phyloP scores from a whole-genome alignment of 2,888 invertebrate genomes.

The Hesperia comma region DNA sequence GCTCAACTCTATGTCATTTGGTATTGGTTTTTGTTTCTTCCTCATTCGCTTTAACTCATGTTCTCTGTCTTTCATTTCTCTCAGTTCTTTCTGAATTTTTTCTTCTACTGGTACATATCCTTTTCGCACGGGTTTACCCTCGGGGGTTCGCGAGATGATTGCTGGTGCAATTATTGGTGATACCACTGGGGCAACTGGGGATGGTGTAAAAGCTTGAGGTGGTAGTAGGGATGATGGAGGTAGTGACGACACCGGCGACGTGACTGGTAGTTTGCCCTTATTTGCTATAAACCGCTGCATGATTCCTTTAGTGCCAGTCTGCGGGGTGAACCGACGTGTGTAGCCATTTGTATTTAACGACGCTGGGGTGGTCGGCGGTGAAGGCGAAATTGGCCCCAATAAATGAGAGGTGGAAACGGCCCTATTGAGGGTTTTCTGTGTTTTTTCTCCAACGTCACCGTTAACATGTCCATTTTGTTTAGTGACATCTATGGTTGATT shows the following conservation, averaged over 20 bases:
- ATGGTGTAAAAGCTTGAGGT: constrained; percentile 60
- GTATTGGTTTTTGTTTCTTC: constrained; percentile 84
- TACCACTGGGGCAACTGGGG: constrained; percentile 68
- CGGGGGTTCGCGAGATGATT: constrained; percentile 81
- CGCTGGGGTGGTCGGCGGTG: constrained; percentile 65
- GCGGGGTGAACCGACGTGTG: constrained; percentile 86
- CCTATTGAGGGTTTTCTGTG: constrained; percentile 64
- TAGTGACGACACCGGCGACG: constrained; percentile 57
- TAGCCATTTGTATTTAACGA: constrained; percentile 77
- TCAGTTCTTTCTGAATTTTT: constrained; percentile 93
- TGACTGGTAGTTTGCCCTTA: constrained; percentile 86
- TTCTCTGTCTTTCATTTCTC: constrained; percentile 92
- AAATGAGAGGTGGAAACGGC: constrained; percentile 78
- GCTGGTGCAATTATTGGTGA: constrained; percentile 58
- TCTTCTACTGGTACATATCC: constrained; percentile 94
- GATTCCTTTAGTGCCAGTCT: constrained; percentile 88
- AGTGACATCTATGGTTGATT: constrained; percentile 77
- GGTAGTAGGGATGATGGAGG: constrained; percentile 65
- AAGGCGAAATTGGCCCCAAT: constrained; percentile 67
- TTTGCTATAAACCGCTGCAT: constrained; percentile 94
- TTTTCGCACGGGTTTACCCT: constrained; percentile 87
- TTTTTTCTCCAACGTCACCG: constrained; percentile 61
- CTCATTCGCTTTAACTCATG: constrained; percentile 90
- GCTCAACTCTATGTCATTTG: constrained; percentile 86
- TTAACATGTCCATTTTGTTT: constrained; percentile 75